Conservation (phyloP, 2,113 vertebrate genomes). For the Sarotherodon lohbergeri region DNA sequence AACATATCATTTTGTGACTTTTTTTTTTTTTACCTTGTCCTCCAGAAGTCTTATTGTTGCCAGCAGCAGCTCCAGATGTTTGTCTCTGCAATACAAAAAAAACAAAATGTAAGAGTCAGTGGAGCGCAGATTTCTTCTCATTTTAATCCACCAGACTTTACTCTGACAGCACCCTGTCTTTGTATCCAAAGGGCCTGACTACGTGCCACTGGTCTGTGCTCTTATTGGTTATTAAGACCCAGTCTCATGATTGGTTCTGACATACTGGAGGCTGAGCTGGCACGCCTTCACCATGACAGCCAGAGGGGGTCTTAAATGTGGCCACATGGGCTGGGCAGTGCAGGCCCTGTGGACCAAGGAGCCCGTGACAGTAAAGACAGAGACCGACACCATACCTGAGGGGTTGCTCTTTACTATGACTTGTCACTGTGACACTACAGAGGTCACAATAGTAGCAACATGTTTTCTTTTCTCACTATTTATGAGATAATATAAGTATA, state of each 20-base stretch:
- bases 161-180: background rate
- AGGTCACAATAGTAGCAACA: background rate
- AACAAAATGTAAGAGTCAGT: background rate
- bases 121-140: background rate
- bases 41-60: conserved; percentile 86
- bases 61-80: conserved; percentile 82
- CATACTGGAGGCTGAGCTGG: background rate
- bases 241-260: background rate
- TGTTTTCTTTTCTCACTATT: background rate
- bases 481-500: background rate
- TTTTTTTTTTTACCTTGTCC: conserved; percentile 80
- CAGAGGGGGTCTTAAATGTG: background rate
- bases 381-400: background rate
- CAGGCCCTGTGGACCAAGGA: background rate
- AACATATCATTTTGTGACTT: background rate
- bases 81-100: conserved; percentile 77
- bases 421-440: background rate
- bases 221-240: conserved; percentile 1
- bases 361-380: background rate
- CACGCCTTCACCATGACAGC: background rate
- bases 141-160: background rate
- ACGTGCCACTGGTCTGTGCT: background rate
- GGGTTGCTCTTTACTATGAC: background rate
- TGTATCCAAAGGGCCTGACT: background rate
- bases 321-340: background rate